These are phyloP conservation scores for Ladona fulva DNA, from an alignment of 1,140 invertebrate species.

Conservation along the genomic window DNA sequence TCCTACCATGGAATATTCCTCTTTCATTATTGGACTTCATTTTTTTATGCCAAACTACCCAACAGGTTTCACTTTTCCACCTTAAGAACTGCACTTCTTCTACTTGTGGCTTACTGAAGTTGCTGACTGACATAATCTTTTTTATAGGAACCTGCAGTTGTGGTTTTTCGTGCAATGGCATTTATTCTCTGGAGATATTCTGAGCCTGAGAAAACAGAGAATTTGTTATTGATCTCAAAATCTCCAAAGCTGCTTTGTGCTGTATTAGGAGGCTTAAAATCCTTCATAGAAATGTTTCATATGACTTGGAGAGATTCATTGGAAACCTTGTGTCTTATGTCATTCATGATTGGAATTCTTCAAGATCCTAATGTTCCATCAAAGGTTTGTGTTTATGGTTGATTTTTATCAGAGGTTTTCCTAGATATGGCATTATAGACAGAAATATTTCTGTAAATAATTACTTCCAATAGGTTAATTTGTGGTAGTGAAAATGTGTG, in stretches of 20 bases:
- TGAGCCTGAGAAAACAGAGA: slow-evolving; percentile 24
- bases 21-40: too few relatives aligned
- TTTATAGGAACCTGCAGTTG: slow-evolving; percentile 19
- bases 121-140: too few relatives aligned
- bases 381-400: slow-evolving; percentile 38
- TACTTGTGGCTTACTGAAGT: too few relatives aligned
- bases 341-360: slow-evolving; percentile 43
- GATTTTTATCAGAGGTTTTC: too few relatives aligned
- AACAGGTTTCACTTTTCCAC: too few relatives aligned
- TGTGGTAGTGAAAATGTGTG: too few relatives aligned
- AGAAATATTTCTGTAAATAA: too few relatives aligned
- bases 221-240: slow-evolving; percentile 34
- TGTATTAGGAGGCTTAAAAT: slow-evolving; percentile 50
- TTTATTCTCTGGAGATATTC: slow-evolving; percentile 23
- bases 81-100: too few relatives aligned
- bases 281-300: slow-evolving; percentile 55
- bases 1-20: too few relatives aligned
- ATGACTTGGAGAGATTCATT: slow-evolving; percentile 64
- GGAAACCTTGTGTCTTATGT: slow-evolving; percentile 52
- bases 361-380: slow-evolving; percentile 41
- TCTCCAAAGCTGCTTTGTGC: slow-evolving; percentile 43
- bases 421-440: too few relatives aligned
- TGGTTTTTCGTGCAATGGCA: slow-evolving; percentile 24
- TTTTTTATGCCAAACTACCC: too few relatives aligned
- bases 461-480: too few relatives aligned